Percentiles rank a stretch among this genome's conserved stretches.
Conservation (phyloP, 2,888 invertebrate genomes). For the Melolontha melolontha region DNA sequence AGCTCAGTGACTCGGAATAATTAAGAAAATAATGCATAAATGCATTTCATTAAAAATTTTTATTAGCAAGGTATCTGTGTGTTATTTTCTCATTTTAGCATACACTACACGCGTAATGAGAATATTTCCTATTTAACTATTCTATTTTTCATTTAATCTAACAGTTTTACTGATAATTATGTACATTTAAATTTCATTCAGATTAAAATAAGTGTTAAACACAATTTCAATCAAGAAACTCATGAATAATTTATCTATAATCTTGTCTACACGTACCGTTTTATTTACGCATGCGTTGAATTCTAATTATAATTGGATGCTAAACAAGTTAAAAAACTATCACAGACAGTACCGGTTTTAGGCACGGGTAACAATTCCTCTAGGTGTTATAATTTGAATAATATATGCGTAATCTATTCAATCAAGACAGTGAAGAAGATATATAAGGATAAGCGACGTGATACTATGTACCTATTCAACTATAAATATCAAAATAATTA, state of each 20-base stretch:
- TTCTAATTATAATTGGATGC: constrained; percentile 16
- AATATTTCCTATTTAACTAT: constrained; percentile 17
- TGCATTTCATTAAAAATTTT: constrained; percentile 6
- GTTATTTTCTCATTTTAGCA: constrained; percentile 1
- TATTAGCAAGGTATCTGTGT: neutral
- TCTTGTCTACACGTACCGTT: constrained; percentile 39
- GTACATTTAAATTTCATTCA: constrained; percentile 39
- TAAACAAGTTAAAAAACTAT: too few relatives aligned
- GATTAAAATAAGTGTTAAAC: constrained; percentile 43
- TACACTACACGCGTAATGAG: neutral
- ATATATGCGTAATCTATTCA: too few relatives aligned
- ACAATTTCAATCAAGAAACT: constrained; percentile 36
- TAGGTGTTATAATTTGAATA: too few relatives aligned
- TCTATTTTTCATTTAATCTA: neutral
- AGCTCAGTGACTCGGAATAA: neutral
- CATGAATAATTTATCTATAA: constrained; percentile 42
- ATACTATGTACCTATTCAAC: too few relatives aligned
- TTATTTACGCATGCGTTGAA: constrained; percentile 37
- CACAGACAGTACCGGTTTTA: too few relatives aligned
- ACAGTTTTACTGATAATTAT: constrained; percentile 29
- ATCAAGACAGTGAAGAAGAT: too few relatives aligned
- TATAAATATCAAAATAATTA: too few relatives aligned
- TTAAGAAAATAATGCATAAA: constrained; percentile 16
- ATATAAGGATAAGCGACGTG: too few relatives aligned
- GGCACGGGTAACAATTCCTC: too few relatives aligned